Conservation (phyloP, 1,140 invertebrate species). For the Latrodectus geometricus region DNA sequence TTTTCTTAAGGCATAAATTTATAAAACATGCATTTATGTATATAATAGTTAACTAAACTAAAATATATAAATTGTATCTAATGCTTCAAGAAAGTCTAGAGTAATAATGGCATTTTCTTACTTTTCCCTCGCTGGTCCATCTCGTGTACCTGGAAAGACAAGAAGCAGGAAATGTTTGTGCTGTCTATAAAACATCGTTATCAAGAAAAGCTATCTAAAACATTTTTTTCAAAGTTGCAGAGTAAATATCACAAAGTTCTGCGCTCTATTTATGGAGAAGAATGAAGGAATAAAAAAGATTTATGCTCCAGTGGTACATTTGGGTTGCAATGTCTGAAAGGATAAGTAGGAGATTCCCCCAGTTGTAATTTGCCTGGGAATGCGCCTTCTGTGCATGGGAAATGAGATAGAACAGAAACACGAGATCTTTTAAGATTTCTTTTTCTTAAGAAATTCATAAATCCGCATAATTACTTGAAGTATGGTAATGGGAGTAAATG, state of each 20-base stretch:
- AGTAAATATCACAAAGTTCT: constrained; percentile 45
- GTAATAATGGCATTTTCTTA: constrained; percentile 10
- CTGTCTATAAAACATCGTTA: constrained; percentile 52
- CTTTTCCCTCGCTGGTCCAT: constrained; percentile 56
- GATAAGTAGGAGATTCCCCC: constrained; percentile 6
- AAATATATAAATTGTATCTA: no score
- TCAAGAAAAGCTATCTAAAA: constrained; percentile 50
- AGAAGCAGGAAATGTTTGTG: constrained; percentile 48
- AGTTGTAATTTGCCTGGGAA: constrained; percentile 43
- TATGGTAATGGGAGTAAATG: neutral
- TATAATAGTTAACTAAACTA: no score
- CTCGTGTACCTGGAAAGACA: constrained; percentile 53
- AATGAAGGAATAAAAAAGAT: constrained; percentile 32
- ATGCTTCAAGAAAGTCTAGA: no score
- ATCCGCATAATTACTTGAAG: neutral
- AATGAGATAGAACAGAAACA: constrained; percentile 18
- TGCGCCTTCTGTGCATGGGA: constrained; percentile 8
- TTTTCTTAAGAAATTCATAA: constrained; percentile 7
- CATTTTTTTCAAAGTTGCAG: neutral
- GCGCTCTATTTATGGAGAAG: constrained; percentile 20
- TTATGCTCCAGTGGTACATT: constrained; percentile 13
- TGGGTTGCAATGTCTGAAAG: neutral
- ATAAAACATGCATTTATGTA: no score
- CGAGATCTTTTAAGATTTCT: neutral
- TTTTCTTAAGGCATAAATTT: no score